Conservation (phyloP, 2,888 invertebrate species). For the Orthosia incerta region DNA sequence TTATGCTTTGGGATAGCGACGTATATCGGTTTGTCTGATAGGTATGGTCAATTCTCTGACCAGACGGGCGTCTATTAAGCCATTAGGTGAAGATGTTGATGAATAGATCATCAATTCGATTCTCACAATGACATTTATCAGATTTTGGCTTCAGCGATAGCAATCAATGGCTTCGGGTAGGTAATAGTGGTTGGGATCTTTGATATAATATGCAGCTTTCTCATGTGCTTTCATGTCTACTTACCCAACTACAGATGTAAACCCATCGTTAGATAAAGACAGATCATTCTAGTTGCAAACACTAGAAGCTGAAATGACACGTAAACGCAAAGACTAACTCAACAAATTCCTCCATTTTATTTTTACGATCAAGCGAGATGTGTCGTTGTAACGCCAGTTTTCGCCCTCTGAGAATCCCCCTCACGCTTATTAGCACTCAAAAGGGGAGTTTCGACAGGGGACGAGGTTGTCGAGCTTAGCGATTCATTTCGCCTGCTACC, state of each 20-base stretch:
- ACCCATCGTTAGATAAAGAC: neutral
- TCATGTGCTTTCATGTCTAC: neutral
- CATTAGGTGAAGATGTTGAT: neutral
- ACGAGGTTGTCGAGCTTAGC: constrained; percentile 19
- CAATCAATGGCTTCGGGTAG: no score
- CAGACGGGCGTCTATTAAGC: neutral
- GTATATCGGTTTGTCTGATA: neutral
- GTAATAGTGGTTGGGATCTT: neutral
- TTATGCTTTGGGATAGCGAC: constrained; percentile 6
- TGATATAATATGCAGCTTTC: neutral
- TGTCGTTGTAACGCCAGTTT: constrained; percentile 14
- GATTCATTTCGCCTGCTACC: constrained; percentile 19
- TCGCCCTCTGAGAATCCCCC: constrained; percentile 37
- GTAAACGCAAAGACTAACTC: neutral
- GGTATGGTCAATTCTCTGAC: neutral
- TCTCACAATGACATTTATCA: no score
- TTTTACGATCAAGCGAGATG: constrained; percentile 11
- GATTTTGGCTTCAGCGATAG: neutral
- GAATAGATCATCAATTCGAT: no score
- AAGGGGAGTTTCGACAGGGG: constrained; percentile 47
- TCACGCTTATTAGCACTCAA: constrained; percentile 20
- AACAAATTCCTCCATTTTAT: constrained; percentile 8
- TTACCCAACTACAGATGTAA: neutral
- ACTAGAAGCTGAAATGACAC: neutral
- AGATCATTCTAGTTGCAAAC: neutral